Base-by-base conservation (phyloP, 2,113 vertebrate genomes). In the Dicerorhinus sumatrensis region DNA sequence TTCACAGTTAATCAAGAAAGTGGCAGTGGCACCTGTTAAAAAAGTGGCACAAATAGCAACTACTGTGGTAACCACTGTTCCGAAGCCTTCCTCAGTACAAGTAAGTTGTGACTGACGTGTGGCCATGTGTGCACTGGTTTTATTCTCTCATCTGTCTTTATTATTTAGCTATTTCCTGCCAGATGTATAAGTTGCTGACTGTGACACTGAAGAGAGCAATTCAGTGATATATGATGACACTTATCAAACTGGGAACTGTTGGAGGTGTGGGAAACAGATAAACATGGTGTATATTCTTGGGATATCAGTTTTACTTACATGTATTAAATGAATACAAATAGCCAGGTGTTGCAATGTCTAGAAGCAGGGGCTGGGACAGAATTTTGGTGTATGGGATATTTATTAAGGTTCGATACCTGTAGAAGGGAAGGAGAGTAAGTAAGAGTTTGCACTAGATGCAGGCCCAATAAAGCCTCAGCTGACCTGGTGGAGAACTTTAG, bases 11-110 rank as follows among this genome's bases (percentile, higher is more conserved):
- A 70, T 98, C 88, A 99, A 99, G 98, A 99, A 98, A 77, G 98
- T 99, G 95, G 97, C 98, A 96, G 92, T 99, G 94, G 96, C 99
- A 0, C 96, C 99, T 98, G 98, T 98, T 98, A 99, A 99, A 98
- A 98, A 97, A 97, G 6, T 98, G 29, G 94, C 98, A 60, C 96
- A 98, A 81, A 94, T 98, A 86, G 98, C 96, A 96, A 98, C 98
- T 97, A 97, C 98, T 89, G 90, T 98, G 75, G 91, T 98, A 88
- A 96, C 98, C 29, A 75, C 98, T 96, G 97, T 96, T 91, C 98
- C 99, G 56, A 98, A 98, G 97, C 96, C 98, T 51, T 97, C 99
- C 97, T 91, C 98, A 96, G 97, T 98, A 88, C 99, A 99, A 98
- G 99, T 99, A 98, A 94, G 98, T 97, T 13, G 4, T 92, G 4